phyloP scores from a whole-genome alignment of 2,797 vertebrate genomes.

The Mormyrops boulengeri region DNA sequence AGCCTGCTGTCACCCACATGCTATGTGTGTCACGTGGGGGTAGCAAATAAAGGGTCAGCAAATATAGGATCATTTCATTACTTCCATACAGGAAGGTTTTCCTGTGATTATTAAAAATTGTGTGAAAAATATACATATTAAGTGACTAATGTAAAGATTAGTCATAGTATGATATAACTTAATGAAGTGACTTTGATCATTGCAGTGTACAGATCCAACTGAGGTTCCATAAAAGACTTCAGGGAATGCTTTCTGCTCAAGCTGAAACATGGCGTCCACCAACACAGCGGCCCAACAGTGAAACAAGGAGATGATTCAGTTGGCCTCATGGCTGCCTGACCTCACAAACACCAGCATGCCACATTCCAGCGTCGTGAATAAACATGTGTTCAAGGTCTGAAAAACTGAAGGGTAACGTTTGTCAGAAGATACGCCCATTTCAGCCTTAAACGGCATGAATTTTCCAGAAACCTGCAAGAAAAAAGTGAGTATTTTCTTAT shows the following conservation, averaged over 20 bases:
- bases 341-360: background rate
- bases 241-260: background rate
- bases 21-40: background rate
- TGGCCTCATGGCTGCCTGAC: background rate
- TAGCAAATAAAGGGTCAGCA: background rate
- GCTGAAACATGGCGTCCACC: background rate
- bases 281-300: background rate
- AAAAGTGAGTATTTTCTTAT: background rate
- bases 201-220: background rate
- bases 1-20: background rate
- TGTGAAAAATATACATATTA: background rate
- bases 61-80: background rate
- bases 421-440: background rate
- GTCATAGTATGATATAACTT: background rate
- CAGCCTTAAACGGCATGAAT: background rate
- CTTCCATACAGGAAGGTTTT: background rate
- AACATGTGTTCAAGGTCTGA: background rate
- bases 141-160: background rate
- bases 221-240: background rate
- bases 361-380: conserved; percentile 4
- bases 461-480: background rate
- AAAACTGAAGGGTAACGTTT: background rate
- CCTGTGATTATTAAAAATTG: background rate
- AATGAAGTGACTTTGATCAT: background rate
- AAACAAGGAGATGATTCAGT: conserved; percentile 5